Base-by-base conservation (phyloP, 2,888 invertebrate species). In the Molorchus minor region DNA sequence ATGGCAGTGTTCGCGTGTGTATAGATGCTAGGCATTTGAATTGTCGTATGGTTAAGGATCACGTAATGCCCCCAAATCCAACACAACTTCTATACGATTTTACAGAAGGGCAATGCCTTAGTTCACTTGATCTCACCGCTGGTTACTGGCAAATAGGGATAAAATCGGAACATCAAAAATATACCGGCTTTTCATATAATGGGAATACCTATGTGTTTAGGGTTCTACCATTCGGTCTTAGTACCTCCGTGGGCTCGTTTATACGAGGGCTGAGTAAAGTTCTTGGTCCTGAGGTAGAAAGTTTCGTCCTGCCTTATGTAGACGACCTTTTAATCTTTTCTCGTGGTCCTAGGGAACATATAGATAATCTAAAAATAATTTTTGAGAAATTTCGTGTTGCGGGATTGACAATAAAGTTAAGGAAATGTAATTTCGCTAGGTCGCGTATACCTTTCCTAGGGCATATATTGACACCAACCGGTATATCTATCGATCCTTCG, bases 131-230 rank as follows among this genome's bases (percentile, higher is more conserved):
- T 16, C 29, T 47, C 17, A 47, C 29, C n/a, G 47, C 15, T 3
- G 17, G 30, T 25, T 46, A 46, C n/a, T 46, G 46, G 46, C 46
- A 47, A 30, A 47, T 47, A 15, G 16, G 29, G 13, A 47, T 47
- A 17, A 30, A 30, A 13, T 30, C 47, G 15, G 8, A 7, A 12
- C 33, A 47, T 30, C 12, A 33, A 1, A n/a, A 29, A 10, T 47
- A 47, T 47, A 47, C 47, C 0, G 47, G 47, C 3, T 47, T 47
- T 13, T 8, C 15, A 17, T 47, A 10, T 16, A 17, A 35, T 4
- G 33, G 33, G 1, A 8, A 15, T 0, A 47, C 47, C 10, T 33
- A 47, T 30, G 29, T 15, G 12, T 47, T 47, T 35, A 15, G 30
- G 16, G 47, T 47, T 15, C 15, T 47, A 15, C 33, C 47, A 8